phyloP scores from a whole-genome alignment of 2,888 invertebrate species.

The Hypolimnas misippus region DNA sequence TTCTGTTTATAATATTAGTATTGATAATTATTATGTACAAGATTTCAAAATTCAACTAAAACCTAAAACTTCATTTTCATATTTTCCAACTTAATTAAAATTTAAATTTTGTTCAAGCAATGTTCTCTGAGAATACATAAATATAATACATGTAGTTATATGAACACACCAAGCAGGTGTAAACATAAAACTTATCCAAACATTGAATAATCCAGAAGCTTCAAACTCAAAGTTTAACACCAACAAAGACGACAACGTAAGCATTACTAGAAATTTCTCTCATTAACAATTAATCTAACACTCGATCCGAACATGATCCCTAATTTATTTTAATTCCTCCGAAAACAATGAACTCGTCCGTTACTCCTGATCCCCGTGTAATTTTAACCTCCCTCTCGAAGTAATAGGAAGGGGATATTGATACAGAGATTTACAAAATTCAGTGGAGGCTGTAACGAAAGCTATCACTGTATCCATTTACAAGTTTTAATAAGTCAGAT shows the following conservation, averaged over 20 bases:
- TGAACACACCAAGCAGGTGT: background rate
- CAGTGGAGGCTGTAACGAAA: background rate
- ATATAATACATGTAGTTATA: background rate
- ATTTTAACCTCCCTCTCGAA: constrained; percentile 5
- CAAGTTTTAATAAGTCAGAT: constrained; percentile 20
- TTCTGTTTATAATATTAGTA: too few species aligned
- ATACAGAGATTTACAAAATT: constrained; percentile 9
- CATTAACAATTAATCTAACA: constrained; percentile 31
- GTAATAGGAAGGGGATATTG: constrained; percentile 14
- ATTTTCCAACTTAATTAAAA: too few species aligned
- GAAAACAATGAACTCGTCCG: constrained; percentile 8
- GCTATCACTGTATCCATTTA: background rate
- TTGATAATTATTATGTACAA: too few species aligned
- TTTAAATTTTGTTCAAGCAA: background rate
- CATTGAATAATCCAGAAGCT: background rate
- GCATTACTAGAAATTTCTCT: constrained; percentile 15
- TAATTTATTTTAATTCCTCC: constrained; percentile 24
- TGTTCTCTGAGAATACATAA: background rate
- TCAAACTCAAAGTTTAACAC: background rate
- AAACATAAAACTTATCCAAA: background rate
- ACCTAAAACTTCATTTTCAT: too few species aligned
- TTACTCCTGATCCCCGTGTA: background rate
- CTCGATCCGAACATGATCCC: constrained; percentile 22
- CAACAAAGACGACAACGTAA: constrained; percentile 5
- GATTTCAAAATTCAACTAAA: background rate